Percentiles rank a stretch among this genome's conserved stretches.
Evolutionary conservation across 2,113 vertebrate genomes (phyloP).

Genomic region (Myiozetetes cayanensis): DNA sequence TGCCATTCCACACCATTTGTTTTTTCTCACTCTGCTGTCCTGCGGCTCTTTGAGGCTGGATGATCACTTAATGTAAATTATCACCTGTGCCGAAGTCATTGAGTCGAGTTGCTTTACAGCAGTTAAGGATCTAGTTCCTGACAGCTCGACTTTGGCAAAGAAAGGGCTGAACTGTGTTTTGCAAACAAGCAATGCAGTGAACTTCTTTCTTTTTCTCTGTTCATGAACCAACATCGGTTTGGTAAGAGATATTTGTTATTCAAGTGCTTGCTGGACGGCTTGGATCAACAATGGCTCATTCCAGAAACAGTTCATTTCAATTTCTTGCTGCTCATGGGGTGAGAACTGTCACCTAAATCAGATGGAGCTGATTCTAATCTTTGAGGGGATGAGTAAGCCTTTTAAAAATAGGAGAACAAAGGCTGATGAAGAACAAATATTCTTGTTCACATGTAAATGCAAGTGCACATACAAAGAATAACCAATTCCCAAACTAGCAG

Average conservation of each 20-base stretch:
- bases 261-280: slow-evolving; percentile 54
- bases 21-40: neutral
- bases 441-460: slow-evolving; percentile 47
- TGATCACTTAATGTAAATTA: neutral
- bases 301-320: slow-evolving; percentile 58
- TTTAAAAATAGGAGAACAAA: slow-evolving; percentile 64
- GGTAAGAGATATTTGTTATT: slow-evolving; percentile 66
- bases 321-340: slow-evolving; percentile 54
- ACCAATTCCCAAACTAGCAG: neutral
- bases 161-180: slow-evolving; percentile 37
- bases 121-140: slow-evolving; percentile 17
- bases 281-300: slow-evolving; percentile 59
- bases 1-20: neutral
- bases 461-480: neutral
- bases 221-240: slow-evolving; percentile 41
- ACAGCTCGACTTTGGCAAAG: slow-evolving; percentile 18
- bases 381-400: slow-evolving; percentile 41
- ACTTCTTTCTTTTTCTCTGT: slow-evolving; percentile 55
- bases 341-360: slow-evolving; percentile 62
- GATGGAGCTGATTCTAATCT: slow-evolving; percentile 55
- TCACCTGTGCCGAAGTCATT: neutral
- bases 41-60: neutral
- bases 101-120: neutral
- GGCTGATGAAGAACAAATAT: slow-evolving; percentile 39
- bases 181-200: slow-evolving; percentile 47